Evolutionary conservation across 2,113 vertebrate species (phyloP).

Genomic region (Ailuropoda melanoleuca): DNA sequence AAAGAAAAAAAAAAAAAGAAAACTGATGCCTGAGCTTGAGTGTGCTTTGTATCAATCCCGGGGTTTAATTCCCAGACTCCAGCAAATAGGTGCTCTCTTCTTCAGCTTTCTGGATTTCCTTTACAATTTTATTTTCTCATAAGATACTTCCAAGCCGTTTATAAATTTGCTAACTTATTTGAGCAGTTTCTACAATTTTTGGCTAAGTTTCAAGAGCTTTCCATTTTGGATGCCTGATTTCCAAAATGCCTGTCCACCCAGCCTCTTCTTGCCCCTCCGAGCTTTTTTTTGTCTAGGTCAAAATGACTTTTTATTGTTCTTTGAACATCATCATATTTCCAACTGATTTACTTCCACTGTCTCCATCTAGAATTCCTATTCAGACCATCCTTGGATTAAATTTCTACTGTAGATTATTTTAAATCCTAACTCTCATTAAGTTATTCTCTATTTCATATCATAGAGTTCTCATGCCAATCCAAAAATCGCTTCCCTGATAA

Average conservation of each 20-base stretch:
- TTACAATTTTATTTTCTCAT: constrained; percentile 22
- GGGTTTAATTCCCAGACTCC: background rate
- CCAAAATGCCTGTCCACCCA: background rate
- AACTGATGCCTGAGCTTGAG: background rate
- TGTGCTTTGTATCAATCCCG: background rate
- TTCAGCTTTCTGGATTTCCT: background rate
- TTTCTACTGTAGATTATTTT: constrained; percentile 48
- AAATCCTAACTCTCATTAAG: constrained; percentile 8
- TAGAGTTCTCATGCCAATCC: background rate
- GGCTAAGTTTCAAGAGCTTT: constrained; percentile 25
- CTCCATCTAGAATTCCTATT: background rate
- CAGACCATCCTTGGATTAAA: constrained; percentile 45
- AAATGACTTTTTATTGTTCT: constrained; percentile 7
- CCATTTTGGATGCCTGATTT: background rate
- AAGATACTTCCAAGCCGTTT: background rate
- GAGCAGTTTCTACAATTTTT: background rate
- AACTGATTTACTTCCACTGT: background rate
- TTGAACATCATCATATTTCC: background rate
- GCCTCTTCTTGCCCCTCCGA: background rate
- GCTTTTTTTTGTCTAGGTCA: background rate
- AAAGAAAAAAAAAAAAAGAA: no score
- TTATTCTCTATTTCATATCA: background rate
- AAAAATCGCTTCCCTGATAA: background rate
- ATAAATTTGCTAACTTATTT: background rate
- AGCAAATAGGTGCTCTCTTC: background rate